Evolutionary conservation across 1,140 invertebrate genomes (phyloP), one percentile per base, ranked within the genome.

Genomic region (Colletes gigas): DNA sequence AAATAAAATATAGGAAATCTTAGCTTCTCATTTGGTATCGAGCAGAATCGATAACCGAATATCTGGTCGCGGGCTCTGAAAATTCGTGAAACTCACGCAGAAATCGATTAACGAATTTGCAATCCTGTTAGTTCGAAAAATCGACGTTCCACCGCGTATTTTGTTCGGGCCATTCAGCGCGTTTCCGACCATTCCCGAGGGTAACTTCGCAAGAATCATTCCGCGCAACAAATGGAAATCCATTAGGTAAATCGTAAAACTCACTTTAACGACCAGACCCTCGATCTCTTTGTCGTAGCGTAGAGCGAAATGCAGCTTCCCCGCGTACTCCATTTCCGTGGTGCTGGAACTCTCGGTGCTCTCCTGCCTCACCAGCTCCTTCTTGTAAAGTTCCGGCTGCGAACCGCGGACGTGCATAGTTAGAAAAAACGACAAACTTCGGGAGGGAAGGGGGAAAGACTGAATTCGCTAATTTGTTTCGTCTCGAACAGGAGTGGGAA

Each of bases 371-470:
- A 95, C 94, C 71, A 96, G 85, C 91, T 97, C 96, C 84, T 95
- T 95, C 88, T 96, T 96, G 92, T 97, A 97, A 4, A 97, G 92
- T 89, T 98, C 97, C 41, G 96, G 96, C 95, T 97, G 93, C 14
- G 9, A 93, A 93, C 39, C 14, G 10, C 9, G 57, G 0, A 52
- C 8, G 19, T 5, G 66, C 7, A 21, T 30, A 17, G 47, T 67
- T 57, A 14, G 44, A 47, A 47, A 30, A 30, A 30, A 44, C 44
- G 8, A 44, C 5, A 60, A 74, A 66, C 63, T 67, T 74, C 65
- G 4, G 1, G 9, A 4, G 44, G 44, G 5, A 44, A n/a, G n/a
- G 50, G 8, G 50, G 4, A 21, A 74, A n/a, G n/a, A 67, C 41
- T 66, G 8, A 50, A 50, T 73, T 65, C 12, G 2, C 8, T 19